phyloP scores from a whole-genome alignment of 2,888 invertebrate genomes.

The Tortricodes alternella region DNA sequence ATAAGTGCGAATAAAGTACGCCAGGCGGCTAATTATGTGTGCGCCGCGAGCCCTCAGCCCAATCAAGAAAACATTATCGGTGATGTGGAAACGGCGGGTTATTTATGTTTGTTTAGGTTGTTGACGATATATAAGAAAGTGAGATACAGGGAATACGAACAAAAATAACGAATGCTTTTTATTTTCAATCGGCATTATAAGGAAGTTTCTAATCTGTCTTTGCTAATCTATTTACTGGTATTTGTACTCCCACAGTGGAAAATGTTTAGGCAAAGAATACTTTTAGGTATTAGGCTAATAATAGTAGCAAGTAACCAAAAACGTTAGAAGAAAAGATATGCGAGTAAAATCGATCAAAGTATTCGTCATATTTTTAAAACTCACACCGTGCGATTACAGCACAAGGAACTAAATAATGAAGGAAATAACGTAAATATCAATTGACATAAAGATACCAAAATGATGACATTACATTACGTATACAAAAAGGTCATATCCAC shows the following conservation, averaged over 20 bases:
- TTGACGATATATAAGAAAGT: background rate
- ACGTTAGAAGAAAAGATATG: too few species aligned
- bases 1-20: slow-evolving; percentile 27
- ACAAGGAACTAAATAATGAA: slow-evolving; percentile 2
- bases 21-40: slow-evolving; percentile 16
- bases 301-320: too few species aligned
- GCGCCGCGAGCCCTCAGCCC: slow-evolving; percentile 18
- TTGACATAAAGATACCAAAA: slow-evolving; percentile 21
- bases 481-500: slow-evolving; percentile 53
- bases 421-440: slow-evolving; percentile 20
- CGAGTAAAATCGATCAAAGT: background rate
- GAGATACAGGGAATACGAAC: too few species aligned
- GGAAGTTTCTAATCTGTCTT: too few species aligned
- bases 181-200: too few species aligned
- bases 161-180: too few species aligned
- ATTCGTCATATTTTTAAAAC: slow-evolving; percentile 5
- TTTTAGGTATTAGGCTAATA: too few species aligned
- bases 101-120: slow-evolving; percentile 14
- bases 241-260: too few species aligned
- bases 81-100: slow-evolving; percentile 16
- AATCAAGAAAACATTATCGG: slow-evolving; percentile 26
- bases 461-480: slow-evolving; percentile 28
- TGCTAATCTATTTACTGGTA: too few species aligned
- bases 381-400: slow-evolving; percentile 12
- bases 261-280: too few species aligned